These are phyloP conservation scores for Otocyon megalotis DNA, from an alignment of 2,113 vertebrate genomes.

Conservation along the genomic window DNA sequence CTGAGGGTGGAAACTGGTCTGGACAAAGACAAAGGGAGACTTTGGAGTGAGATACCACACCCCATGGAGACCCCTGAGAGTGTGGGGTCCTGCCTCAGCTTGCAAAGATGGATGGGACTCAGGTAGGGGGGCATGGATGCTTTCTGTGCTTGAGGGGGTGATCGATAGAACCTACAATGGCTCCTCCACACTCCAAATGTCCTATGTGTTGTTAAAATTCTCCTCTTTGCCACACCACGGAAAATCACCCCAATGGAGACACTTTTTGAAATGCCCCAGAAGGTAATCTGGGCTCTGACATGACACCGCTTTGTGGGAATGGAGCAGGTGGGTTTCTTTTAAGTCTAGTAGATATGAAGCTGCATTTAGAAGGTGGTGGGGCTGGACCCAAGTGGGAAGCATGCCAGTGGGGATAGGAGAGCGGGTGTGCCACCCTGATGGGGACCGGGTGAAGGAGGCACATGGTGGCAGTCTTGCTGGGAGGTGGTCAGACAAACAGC, in stretches of 20 bases:
- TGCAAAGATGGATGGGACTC: neutral
- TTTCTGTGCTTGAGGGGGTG: too few relatives aligned
- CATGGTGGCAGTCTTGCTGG: neutral
- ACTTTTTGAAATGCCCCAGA: neutral
- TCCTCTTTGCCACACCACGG: neutral
- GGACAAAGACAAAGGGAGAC: neutral
- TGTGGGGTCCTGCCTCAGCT: too few relatives aligned
- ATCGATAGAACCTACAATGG: rapidly evolving
- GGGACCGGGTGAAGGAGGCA: rapidly evolving
- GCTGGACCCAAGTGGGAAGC: too few relatives aligned
- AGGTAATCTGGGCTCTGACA: neutral
- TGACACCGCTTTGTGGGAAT: neutral
- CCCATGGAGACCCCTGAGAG: rapidly evolving
- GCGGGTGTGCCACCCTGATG: neutral
- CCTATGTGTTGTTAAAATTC: neutral
- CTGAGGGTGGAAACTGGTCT: neutral
- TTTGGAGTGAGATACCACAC: too few relatives aligned
- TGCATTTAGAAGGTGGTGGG: neutral
- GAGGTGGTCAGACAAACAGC: neutral
- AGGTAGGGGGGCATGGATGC: rapidly evolving
- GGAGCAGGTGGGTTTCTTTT: neutral
- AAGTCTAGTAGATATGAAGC: neutral
- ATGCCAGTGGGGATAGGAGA: neutral
- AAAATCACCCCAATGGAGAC: neutral
- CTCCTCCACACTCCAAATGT: too few relatives aligned